Percentiles rank a stretch among this genome's conserved stretches.
phyloP scores from a whole-genome alignment of 37 sponge, comb jelly and placozoan genomes.

The Ianthella basta region DNA sequence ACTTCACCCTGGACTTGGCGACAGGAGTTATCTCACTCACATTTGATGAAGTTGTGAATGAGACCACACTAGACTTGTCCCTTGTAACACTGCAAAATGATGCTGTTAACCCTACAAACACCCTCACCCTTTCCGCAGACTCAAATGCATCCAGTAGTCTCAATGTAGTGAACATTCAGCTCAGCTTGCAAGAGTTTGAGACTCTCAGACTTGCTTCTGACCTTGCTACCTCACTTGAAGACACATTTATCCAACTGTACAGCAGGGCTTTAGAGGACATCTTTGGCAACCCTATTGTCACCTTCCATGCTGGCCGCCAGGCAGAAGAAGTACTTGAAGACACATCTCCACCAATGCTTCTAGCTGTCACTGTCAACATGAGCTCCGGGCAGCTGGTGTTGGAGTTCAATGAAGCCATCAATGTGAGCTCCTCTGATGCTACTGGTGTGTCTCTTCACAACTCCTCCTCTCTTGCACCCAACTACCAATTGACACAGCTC shows the following conservation, averaged over 20 bases:
- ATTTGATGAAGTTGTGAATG: slow-evolving; percentile 80
- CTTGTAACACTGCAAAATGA: slow-evolving; percentile 56
- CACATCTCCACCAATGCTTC: slow-evolving; percentile 41
- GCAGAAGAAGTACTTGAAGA: slow-evolving; percentile 49
- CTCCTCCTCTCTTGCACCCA: slow-evolving; percentile 18
- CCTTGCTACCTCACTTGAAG: slow-evolving; percentile 34
- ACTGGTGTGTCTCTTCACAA: slow-evolving; percentile 61
- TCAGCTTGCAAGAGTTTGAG: slow-evolving; percentile 66
- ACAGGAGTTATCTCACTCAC: slow-evolving; percentile 53
- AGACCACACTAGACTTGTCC: slow-evolving; percentile 38
- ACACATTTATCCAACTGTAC: slow-evolving; percentile 61
- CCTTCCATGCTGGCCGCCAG: slow-evolving; percentile 39
- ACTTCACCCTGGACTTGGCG: slow-evolving; percentile 58
- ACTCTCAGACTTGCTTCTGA: slow-evolving; percentile 32
- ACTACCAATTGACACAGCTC: slow-evolving; percentile 38
- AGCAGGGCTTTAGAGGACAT: slow-evolving; percentile 59
- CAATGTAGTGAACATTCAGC: slow-evolving; percentile 27
- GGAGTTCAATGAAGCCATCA: slow-evolving; percentile 78
- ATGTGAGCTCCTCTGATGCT: slow-evolving; percentile 47
- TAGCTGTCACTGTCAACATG: slow-evolving; percentile 59
- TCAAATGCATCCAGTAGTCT: background rate
- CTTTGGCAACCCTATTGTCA: slow-evolving; percentile 63
- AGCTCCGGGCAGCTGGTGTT: slow-evolving; percentile 49
- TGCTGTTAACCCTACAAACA: slow-evolving; percentile 34
- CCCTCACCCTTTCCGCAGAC: slow-evolving; percentile 28